Evolutionary conservation across 2,113 vertebrate species (phyloP), one percentile per base, ranked within the genome.

Genomic region (Onychostruthus taczanowskii): DNA sequence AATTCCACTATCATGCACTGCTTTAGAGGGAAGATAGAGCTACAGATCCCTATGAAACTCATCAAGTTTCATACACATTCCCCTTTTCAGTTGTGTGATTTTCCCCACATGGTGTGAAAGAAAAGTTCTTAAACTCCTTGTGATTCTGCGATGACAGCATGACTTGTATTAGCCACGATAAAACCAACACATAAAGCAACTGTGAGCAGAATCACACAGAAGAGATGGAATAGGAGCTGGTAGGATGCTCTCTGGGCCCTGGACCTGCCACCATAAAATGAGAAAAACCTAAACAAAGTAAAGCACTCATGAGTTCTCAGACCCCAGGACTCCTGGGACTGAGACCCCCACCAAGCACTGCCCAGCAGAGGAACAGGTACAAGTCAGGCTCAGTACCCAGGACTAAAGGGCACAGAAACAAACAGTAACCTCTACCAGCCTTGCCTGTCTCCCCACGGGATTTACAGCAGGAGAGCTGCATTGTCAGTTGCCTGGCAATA

Each of bases 401-500:
- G 31, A 39, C 15, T 11, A 21, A 50, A 47, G 37, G 23, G 17
- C 53, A 83, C 11, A 44, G 14, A 28, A 31, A 11, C 9, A 53
- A 69, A 33, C 11, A 75, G 19, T 2, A 52, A 56, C 79, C 80
- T 72, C 33, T 26, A 3, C 24, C 50, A 84, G 68, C 50, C 73
- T 16, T 70, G 35, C 61, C 43, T 9, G 12, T 11, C n/a, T 61
- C 52, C 69, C 62, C 6, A 5, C 0, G 31, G 61, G 47, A 69
- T 24, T n/a, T 52, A 12, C 33, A 72, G 35, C 5, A 33, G 52
- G 37, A 64, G 11, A 88, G 21, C 55, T 72, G 55, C 55, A 18
- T 3, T 58, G 21, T 28, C 66, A 44, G 77, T 78, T 92, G 92
- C 85, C 79, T 61, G 67, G 87, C 81, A 84, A 84, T 76, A 84